Conservation (phyloP, 2,797 vertebrate species). For the Protosalanx chinensis region DNA sequence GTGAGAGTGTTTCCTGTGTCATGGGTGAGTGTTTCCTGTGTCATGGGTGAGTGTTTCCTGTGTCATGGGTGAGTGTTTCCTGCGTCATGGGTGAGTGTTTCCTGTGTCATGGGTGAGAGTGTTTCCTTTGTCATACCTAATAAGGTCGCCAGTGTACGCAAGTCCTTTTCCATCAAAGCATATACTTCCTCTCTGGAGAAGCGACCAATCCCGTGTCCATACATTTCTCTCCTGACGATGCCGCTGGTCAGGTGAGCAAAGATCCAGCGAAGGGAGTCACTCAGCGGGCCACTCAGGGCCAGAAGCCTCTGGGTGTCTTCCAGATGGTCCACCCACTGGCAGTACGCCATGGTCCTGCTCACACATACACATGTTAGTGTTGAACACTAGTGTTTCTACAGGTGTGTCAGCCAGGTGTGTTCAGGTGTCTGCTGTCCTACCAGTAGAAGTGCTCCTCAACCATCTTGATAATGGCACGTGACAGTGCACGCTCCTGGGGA, state of each 20-base stretch:
- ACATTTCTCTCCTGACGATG: constrained; percentile 95
- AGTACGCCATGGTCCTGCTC: constrained; percentile 93
- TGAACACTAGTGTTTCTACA: background rate
- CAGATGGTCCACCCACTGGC: constrained; percentile 98
- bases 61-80: no score
- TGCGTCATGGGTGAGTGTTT: no score
- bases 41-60: no score
- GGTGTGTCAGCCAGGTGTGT: background rate
- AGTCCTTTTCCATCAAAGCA: constrained; percentile 95
- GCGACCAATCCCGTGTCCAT: constrained; percentile 95
- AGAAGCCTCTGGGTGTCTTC: constrained; percentile 96
- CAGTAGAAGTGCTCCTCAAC: constrained; percentile 98
- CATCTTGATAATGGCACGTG: constrained; percentile 93
- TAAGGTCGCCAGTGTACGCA: constrained; percentile 90
- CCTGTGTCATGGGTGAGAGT: background rate
- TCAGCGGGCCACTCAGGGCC: constrained; percentile 88
- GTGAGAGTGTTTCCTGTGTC: no score
- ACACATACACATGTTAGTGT: background rate
- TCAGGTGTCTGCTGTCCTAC: constrained; percentile 67
- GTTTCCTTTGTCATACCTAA: constrained; percentile 66
- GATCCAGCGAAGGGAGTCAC: constrained; percentile 93
- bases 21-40: no score
- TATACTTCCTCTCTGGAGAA: constrained; percentile 95
- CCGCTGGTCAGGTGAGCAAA: constrained; percentile 92
- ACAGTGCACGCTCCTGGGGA: constrained; percentile 87